Base-by-base conservation (phyloP, 2,113 vertebrate species). In the Choloepus hoffmanni region DNA sequence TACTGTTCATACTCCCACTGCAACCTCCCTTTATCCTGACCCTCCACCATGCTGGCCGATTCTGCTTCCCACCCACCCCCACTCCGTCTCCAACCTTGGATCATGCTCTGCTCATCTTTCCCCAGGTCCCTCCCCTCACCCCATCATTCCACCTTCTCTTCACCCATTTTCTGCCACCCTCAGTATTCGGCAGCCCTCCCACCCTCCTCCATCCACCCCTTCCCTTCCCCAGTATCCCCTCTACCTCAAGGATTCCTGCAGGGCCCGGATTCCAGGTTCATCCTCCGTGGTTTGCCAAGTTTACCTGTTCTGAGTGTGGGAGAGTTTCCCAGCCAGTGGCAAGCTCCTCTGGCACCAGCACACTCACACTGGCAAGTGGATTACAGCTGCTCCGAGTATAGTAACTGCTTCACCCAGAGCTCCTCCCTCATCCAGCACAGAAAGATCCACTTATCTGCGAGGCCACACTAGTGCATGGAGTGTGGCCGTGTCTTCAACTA, bases 261-360 rank as follows among this genome's bases (percentile, higher is more conserved):
- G 12, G 58, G 21, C 40, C 62, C 50, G 43, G 26, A 58, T 24
- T 70, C 60, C 23, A 78, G 33, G 73, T 33, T 67, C 9, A 76
- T 33, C 40, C 40, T 67, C 7, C 10, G 2, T 5, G 19, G 53
- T 26, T 72, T 78, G 36, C 55, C 26, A 12, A 18, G 43, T 55
- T 76, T 33, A 67, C 63, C 92, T 99, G 98, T 95, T 98, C 97
- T 13, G 98, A 98, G 48, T 99, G 98, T 1, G 98, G 98, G 30
- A 98, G 98, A 91, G 95, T 40, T 7, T 99, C 94, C 98, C 98
- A 0, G 98, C 99, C 96, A 98, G 97, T 1, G 98, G 98, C 67
- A 98, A 98, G 93, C 98, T 99, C 10, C 98, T 99, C 94, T 98
- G 98, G 23, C 98, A 99, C 97, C 98, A 98, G 72, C 98, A 98